Base-by-base conservation (phyloP, 1,140 invertebrate species). In the Drosophila ironensis region DNA sequence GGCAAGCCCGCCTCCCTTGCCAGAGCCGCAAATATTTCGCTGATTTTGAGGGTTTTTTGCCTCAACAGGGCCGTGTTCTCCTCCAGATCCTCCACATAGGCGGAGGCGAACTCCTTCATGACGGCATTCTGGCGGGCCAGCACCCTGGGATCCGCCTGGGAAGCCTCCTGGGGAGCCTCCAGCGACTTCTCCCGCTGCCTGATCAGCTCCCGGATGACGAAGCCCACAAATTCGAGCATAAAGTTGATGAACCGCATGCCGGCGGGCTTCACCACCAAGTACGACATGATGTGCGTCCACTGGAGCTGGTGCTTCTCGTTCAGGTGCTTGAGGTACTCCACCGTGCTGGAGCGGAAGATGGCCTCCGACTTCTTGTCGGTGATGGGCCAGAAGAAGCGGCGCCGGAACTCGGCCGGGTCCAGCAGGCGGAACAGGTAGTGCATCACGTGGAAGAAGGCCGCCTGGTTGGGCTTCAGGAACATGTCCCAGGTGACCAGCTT, bases 391-490 rank as follows among this genome's bases (percentile, higher is more conserved):
- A 91, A 90, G 24, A 92, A 72, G 3, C 88, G 60, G 1, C 87
- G 91, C 56, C 90, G 90, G 42, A 91, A 91, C 45, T 89, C 88
- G 0, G 77, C 87, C 1, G 89, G 70, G 63, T 92, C 91, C 12
- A 91, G 77, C 40, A 92, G 69, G 0, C 72, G 89, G 46, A 92
- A 87, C 5, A 92, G 59, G 75, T 91, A 92, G 28, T 91, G 78
- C 33, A 91, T 91, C 6, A 91, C 88, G 3, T 91, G 88, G 17
- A 91, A 87, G 27, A 92, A 92, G 11, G 91, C 91, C 1, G 80
- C 16, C 30, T 90, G 90, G 40, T 92, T 92, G 2, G 91, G 90
- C 53, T 91, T 92, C 1, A 92, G 74, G 35, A 92, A 92, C 91
- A 92, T 92, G 54, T 90, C 90, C 88, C 91, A 57, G 6, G 82